Evolutionary conservation across 2,113 vertebrate species (phyloP).

Genomic region (Sitta europaea): DNA sequence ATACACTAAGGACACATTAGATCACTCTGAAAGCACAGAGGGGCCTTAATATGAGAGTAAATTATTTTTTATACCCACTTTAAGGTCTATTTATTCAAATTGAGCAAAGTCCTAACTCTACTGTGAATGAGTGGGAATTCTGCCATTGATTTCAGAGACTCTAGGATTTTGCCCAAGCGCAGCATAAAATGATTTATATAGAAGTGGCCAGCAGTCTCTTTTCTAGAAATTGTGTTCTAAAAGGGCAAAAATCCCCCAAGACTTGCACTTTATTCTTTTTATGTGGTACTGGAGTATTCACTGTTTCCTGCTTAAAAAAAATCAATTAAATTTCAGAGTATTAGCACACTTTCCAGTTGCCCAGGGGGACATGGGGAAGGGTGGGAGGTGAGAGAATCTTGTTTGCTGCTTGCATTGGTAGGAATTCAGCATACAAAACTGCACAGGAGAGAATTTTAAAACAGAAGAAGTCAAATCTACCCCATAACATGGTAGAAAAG

Average conservation of each 20-base stretch:
- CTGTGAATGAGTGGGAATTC: constrained; percentile 30
- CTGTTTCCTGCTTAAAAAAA: neutral
- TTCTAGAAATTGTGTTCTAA: neutral
- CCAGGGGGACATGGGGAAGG: neutral
- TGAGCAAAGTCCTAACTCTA: constrained; percentile 9
- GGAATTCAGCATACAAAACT: neutral
- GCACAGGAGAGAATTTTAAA: neutral
- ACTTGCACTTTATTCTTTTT: neutral
- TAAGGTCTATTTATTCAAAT: constrained; percentile 45
- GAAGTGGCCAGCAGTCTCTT: neutral
- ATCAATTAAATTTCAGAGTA: neutral
- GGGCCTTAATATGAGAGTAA: constrained; percentile 29
- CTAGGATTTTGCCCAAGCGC: neutral
- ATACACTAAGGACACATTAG: constrained; percentile 26
- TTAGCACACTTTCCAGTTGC: neutral
- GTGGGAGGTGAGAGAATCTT: neutral
- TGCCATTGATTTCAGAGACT: neutral
- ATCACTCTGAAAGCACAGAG: neutral
- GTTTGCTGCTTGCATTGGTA: neutral
- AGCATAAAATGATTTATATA: neutral
- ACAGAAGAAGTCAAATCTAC: constrained; percentile 23
- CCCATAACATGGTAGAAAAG: neutral
- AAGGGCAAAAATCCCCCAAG: neutral
- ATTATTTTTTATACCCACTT: constrained; percentile 54
- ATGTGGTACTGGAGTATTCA: neutral